phyloP scores from a whole-genome alignment of 1,140 invertebrate species.

The Hormaphis cornu region DNA sequence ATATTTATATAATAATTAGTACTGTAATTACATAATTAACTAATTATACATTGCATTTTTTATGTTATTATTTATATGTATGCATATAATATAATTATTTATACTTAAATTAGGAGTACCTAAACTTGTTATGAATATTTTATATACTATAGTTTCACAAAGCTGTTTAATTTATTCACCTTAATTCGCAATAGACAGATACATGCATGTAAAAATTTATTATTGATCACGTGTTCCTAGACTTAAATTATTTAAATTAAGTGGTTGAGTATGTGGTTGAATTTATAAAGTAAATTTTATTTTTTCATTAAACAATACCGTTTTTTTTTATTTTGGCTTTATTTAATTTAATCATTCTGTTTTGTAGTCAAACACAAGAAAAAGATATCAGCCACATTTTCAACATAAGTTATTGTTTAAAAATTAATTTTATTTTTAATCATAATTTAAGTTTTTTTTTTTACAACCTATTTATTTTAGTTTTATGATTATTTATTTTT shows the following conservation, averaged over 20 bases:
- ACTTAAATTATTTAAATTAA: slow-evolving; percentile 8
- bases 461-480: slow-evolving; percentile 18
- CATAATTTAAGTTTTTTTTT: slow-evolving; percentile 7
- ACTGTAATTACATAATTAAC: too few relatives aligned
- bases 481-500: slow-evolving; percentile 3
- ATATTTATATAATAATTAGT: slow-evolving; percentile 8
- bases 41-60: too few relatives aligned
- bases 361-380: neutral
- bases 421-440: too few relatives aligned
- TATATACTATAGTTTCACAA: neutral
- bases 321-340: neutral
- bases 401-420: neutral
- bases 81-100: neutral
- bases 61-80: neutral
- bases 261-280: neutral
- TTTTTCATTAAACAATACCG: neutral
- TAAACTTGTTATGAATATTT: neutral
- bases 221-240: slow-evolving; percentile 19
- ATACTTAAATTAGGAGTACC: neutral
- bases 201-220: neutral
- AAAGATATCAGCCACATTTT: neutral
- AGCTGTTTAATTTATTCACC: neutral
- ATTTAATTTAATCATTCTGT: neutral
- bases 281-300: neutral
- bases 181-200: neutral